Evolutionary conservation across 2,888 invertebrate genomes (phyloP).

Genomic region (Sialis lutaria): DNA sequence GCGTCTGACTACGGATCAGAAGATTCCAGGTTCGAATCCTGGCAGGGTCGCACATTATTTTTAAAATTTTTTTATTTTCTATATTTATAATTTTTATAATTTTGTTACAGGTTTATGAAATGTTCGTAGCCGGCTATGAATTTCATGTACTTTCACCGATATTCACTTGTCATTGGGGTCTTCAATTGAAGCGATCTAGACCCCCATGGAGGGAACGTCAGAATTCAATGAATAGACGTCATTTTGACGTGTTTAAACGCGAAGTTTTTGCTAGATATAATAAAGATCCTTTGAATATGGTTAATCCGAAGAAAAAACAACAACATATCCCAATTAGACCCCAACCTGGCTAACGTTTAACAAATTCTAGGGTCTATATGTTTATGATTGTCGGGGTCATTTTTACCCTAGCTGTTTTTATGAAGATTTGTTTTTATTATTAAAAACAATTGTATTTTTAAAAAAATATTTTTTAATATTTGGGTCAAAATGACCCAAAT

Average conservation of each 20-base stretch:
- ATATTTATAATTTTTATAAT: slow-evolving; percentile 1
- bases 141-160: slow-evolving; percentile 76
- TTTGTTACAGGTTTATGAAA: slow-evolving; percentile 67
- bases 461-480: too few relatives aligned
- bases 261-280: slow-evolving; percentile 65
- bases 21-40: too few relatives aligned
- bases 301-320: slow-evolving; percentile 7
- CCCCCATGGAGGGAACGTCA: slow-evolving; percentile 79
- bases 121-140: slow-evolving; percentile 76
- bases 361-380: too few relatives aligned
- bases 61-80: neutral
- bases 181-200: slow-evolving; percentile 59
- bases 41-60: too few relatives aligned
- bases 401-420: too few relatives aligned
- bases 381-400: too few relatives aligned
- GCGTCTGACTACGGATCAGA: too few relatives aligned
- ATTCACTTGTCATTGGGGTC: slow-evolving; percentile 81
- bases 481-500: too few relatives aligned
- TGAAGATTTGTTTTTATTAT: too few relatives aligned
- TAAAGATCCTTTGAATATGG: slow-evolving; percentile 42
- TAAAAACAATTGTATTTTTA: too few relatives aligned
- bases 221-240: slow-evolving; percentile 63
- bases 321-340: too few relatives aligned
- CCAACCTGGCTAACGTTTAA: too few relatives aligned
- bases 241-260: slow-evolving; percentile 67